These are phyloP conservation scores for Hylaeus anthracinus DNA, from an alignment of 1,140 invertebrate species.

Conservation along the genomic window DNA sequence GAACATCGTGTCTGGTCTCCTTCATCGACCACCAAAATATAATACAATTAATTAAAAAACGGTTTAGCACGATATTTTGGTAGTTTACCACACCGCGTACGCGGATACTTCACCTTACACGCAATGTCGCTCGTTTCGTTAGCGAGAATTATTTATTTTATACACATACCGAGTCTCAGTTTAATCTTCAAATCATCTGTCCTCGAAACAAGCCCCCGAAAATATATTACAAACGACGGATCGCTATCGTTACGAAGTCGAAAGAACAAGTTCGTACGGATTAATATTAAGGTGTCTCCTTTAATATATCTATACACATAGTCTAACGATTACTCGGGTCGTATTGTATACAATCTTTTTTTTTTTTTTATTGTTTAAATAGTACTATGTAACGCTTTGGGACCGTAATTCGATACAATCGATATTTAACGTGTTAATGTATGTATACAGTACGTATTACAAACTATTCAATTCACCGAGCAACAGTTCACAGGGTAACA, in stretches of 20 bases:
- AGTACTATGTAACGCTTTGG: conserved; percentile 47
- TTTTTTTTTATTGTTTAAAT: conserved; percentile 55
- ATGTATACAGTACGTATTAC: conserved; percentile 69
- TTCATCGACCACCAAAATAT: neutral
- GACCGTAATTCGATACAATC: conserved; percentile 61
- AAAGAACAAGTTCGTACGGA: conserved; percentile 46
- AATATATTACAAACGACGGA: conserved; percentile 60
- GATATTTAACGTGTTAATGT: conserved; percentile 65
- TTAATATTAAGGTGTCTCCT: conserved; percentile 36
- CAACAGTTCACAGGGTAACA: conserved; percentile 68
- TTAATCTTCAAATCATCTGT: conserved; percentile 32
- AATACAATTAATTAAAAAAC: neutral
- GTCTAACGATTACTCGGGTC: conserved; percentile 57
- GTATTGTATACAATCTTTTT: conserved; percentile 62
- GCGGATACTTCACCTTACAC: conserved; percentile 21
- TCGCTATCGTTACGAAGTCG: conserved; percentile 46
- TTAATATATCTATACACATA: conserved; percentile 60
- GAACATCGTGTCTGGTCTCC: too few relatives aligned
- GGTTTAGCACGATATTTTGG: neutral
- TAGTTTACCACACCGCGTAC: conserved; percentile 17
- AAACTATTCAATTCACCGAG: conserved; percentile 75
- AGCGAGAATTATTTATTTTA: conserved; percentile 19
- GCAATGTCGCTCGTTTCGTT: neutral
- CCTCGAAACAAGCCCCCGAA: conserved; percentile 30
- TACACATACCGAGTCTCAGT: conserved; percentile 21